Evolutionary conservation across 2,113 vertebrate species (phyloP).

Genomic region (Copsychus sechellarum): DNA sequence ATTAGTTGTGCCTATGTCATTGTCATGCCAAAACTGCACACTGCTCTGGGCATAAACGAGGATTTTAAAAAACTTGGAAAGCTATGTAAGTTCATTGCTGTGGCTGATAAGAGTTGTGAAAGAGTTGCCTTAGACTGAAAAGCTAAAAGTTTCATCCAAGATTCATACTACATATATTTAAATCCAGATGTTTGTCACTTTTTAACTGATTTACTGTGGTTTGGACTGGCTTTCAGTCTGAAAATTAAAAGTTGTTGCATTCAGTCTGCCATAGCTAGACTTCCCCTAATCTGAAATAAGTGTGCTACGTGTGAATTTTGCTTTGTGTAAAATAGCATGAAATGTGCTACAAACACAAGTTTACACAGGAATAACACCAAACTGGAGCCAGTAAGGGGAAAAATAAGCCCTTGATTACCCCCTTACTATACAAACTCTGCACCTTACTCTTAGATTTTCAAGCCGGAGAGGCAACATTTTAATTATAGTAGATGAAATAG

Average conservation of each 20-base stretch:
- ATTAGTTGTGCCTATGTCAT: background rate
- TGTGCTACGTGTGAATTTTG: background rate
- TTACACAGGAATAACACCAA: background rate
- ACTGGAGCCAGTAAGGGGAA: background rate
- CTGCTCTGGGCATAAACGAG: background rate
- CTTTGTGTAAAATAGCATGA: background rate
- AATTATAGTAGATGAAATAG: background rate
- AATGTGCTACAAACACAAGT: background rate
- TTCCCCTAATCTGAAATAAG: background rate
- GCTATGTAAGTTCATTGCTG: background rate
- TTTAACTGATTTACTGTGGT: background rate
- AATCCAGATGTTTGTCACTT: background rate
- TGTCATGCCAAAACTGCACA: background rate
- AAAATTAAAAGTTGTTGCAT: background rate
- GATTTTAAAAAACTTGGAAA: background rate
- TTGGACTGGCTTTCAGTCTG: background rate
- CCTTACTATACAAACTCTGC: background rate
- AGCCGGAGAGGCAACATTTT: background rate
- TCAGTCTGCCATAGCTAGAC: background rate
- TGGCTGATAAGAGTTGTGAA: background rate
- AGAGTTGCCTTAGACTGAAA: background rate
- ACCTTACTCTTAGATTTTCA: background rate
- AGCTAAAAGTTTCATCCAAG: background rate
- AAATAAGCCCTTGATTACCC: background rate
- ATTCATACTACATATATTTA: background rate